Evolutionary conservation across 2,113 vertebrate genomes (phyloP), one percentile per base, ranked within the genome.

Genomic region (Hemicordylus capensis): DNA sequence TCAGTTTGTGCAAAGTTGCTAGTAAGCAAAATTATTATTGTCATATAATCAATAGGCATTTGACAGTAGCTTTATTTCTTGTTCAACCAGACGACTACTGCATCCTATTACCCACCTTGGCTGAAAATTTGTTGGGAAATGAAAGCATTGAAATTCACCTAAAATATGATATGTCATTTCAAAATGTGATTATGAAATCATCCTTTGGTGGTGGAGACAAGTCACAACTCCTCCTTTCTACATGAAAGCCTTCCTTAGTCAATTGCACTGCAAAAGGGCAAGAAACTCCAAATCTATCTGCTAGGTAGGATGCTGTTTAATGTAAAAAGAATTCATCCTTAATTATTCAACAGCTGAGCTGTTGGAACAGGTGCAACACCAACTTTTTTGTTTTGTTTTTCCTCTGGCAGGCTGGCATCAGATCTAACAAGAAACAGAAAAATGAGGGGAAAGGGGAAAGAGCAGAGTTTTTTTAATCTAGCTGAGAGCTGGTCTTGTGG

Each of bases 1-100:
- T 83, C 75, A 83, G 28, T 73, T 84, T 69, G 39, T 58, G 76
- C 7, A 79, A 85, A 84, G 44, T 61, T 92, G 48, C 10, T 76
- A 63, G 85, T 66, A 85, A 91, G 81, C 58, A 91, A 91, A 86
- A 87, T n/a, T 74, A 84, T 89, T 84, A 84, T 83, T 91, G 85
- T 86, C 90, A 78, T 76, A 89, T 54, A 87, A 82, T 88, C 77
- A 82, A 80, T 90, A 77, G 78, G 88, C 84, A 76, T 70, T 83
- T 92, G 86, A 83, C 48, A 78, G 39, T 26, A 86, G 26, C 46
- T 63, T 80, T 86, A 54, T 3, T 83, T 88, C 72, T 73, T 82
- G 0, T 76, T 86, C 80, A 81, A 6, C 9, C 77, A 4, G 64
- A 5, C 63, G 31, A 86, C 4, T 2, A 24, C 15, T 87, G 19